phyloP scores from a whole-genome alignment of 1,140 invertebrate species.

The Cherax quadricarinatus region DNA sequence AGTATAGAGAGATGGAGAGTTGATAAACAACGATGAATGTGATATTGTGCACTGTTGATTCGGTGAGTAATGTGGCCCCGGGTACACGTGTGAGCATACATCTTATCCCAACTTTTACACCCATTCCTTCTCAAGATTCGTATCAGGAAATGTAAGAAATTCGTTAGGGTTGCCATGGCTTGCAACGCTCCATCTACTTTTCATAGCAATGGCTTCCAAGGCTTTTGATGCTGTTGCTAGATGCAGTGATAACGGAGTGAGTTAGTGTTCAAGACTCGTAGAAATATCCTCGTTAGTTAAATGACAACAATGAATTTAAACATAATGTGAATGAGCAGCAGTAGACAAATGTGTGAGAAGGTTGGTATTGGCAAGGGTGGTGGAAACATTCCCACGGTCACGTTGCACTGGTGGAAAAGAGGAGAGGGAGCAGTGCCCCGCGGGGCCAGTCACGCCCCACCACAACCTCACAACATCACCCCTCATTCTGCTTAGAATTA shows the following conservation, averaged over 20 bases:
- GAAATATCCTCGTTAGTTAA: background rate
- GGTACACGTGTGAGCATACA: constrained; percentile 35
- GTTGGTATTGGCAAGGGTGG: background rate
- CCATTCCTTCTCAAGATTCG: background rate
- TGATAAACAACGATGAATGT: constrained; percentile 65
- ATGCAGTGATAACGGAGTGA: background rate
- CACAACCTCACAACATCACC: background rate
- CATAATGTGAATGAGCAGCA: background rate
- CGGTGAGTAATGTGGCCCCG: constrained; percentile 41
- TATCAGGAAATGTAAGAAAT: constrained; percentile 39
- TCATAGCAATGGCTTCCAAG: background rate
- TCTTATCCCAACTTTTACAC: constrained; percentile 1
- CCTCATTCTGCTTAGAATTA: constrained; percentile 7
- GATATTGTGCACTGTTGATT: constrained; percentile 65
- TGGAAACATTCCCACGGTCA: too few relatives aligned
- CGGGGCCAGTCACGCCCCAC: background rate
- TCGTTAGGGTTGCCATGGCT: constrained; percentile 34
- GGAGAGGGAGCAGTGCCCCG: background rate
- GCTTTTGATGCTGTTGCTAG: background rate
- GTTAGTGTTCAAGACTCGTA: background rate
- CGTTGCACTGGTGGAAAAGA: background rate
- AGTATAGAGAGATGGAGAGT: constrained; percentile 22
- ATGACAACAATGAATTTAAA: background rate
- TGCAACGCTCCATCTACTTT: background rate
- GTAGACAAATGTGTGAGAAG: constrained; percentile 1